A percentile compares a stretch with the other conserved stretches of the same genome.
Conservation (phyloP, 2,797 vertebrate species). For the Melanotaenia boesemani region DNA sequence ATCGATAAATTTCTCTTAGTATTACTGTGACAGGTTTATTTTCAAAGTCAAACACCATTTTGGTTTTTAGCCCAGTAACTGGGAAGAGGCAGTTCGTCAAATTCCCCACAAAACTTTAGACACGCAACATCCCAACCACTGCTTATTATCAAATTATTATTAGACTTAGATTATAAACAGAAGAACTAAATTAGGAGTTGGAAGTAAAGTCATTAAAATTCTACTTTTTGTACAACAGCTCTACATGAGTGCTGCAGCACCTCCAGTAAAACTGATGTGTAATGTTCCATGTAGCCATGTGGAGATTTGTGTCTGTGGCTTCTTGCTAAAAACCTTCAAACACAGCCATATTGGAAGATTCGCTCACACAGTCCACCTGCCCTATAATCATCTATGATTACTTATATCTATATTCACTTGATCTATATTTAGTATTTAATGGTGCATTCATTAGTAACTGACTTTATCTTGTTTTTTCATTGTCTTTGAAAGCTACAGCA, state of each 20-base stretch:
- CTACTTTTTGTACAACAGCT: neutral
- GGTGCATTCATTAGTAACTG: neutral
- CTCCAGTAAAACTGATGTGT: neutral
- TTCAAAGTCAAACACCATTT: neutral
- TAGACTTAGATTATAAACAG: neutral
- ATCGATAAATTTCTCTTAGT: neutral
- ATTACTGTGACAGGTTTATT: neutral
- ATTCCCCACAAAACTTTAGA: neutral
- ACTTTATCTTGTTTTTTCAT: neutral
- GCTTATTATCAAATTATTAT: neutral
- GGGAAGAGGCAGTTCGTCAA: neutral
- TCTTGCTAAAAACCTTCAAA: slow-evolving; percentile 22
- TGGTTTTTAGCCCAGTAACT: slow-evolving; percentile 1
- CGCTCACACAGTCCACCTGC: slow-evolving; percentile 4
- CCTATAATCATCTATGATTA: slow-evolving; percentile 1
- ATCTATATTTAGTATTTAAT: slow-evolving; percentile 10
- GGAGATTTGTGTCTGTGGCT: neutral
- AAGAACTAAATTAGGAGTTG: neutral
- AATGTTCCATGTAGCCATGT: neutral
- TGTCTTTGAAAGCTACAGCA: neutral
- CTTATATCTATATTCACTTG: neutral
- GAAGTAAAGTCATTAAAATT: neutral
- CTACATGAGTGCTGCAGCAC: neutral
- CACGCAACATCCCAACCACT: neutral
- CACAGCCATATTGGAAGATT: slow-evolving; percentile 5